Conservation (phyloP, 2,113 vertebrate species). For the Oreotragus oreotragus region DNA sequence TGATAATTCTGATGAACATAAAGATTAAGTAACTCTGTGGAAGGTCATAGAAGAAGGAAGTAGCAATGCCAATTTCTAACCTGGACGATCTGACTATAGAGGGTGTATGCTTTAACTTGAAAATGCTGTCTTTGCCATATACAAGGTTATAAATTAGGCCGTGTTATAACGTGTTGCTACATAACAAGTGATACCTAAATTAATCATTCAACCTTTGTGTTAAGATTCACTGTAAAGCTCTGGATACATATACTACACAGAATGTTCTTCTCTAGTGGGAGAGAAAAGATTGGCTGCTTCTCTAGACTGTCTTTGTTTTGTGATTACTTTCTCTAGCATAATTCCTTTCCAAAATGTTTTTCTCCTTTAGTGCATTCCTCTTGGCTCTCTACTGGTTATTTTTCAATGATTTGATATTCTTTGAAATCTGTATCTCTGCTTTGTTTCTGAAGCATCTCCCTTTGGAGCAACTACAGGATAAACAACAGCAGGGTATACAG, state of each 20-base stretch:
- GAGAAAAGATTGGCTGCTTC: neutral
- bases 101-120: neutral
- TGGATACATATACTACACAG: fast-evolving
- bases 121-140: neutral
- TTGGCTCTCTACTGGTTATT: conserved; percentile 36
- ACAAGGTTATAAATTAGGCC: neutral
- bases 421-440: conserved; percentile 32
- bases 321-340: conserved; percentile 4
- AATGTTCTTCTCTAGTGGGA: neutral
- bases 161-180: neutral
- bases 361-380: neutral
- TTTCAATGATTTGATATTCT: conserved; percentile 53
- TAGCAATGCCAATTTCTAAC: neutral
- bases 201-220: neutral
- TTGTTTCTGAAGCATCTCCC: conserved; percentile 10
- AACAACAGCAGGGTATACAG: neutral
- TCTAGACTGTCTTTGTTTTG: neutral
- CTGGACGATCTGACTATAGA: neutral
- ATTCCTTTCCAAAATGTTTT: neutral
- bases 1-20: neutral
- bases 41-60: neutral
- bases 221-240: neutral
- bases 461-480: conserved; percentile 23
- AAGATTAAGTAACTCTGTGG: neutral
- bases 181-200: neutral